Base-by-base conservation (phyloP, 2,113 vertebrate species). In the Varanus komodoensis region DNA sequence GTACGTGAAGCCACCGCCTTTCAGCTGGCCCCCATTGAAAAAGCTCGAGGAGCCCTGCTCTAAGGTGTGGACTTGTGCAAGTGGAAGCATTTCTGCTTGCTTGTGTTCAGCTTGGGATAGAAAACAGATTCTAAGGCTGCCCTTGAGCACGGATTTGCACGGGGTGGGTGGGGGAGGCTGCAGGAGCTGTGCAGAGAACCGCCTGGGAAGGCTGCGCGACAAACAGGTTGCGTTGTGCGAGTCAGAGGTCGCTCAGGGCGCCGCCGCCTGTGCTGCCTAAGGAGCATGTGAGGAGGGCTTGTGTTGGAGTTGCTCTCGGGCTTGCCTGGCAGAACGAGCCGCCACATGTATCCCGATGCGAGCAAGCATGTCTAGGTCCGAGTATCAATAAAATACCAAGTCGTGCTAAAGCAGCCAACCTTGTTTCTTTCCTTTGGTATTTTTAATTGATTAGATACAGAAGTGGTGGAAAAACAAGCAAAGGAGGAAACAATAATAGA, bases 401-500 rank as follows among this genome's bases (percentile, higher is more conserved):
- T 0, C 8, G 17, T 15, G 11, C 6, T 38, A 57, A 81, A 29
- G 48, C 17, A 57, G 27, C 15, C 9, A 50, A 50, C 1, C 14
- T 52, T 8, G 6, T 21, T 12, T 84, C 7, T 21, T 12, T 84
- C 7, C 2, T 8, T 48, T 15, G 61, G 9, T 75, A 6, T 0
- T 64, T 93, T 95, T 68, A 78, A 21, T 89, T 44, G 25, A 34
- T 25, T 89, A 99, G 99, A 99, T 93, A 95, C 98, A 0, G 99
- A 99, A 84, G 97, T 98, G n/a, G 98, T 97, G 87, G 99, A 99
- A 90, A 99, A 99, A 92, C 97, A 97, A 8, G 96, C 98, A 96
- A 99, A 99, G 98, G 99, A 99, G 89, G 99, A 99, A 96, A 97
- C 97, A 0, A 98, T 99, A 86, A 97, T 99, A 92, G 99, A 99